These are phyloP conservation scores for Plebejus anna DNA, from an alignment of 2,888 invertebrate species.

Conservation along the genomic window DNA sequence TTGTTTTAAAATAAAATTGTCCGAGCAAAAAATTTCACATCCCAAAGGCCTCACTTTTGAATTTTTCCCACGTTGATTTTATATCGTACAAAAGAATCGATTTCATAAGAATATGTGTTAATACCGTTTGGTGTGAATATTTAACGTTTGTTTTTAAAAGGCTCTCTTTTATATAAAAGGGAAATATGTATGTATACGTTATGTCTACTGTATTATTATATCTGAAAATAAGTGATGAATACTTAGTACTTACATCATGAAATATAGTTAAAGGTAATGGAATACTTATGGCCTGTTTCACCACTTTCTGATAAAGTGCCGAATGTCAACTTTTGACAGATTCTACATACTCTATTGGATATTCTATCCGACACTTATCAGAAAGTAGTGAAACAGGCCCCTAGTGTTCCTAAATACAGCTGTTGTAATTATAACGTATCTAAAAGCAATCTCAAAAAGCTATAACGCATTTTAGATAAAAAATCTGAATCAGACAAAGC, in stretches of 20 bases:
- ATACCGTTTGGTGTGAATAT: not conserved
- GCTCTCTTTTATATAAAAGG: not conserved
- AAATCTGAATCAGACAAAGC: constrained; percentile 6
- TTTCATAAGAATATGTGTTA: not conserved
- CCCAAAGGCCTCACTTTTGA: not conserved
- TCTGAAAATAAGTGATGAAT: too few relatives aligned
- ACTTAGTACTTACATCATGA: too few relatives aligned
- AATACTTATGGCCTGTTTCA: too few relatives aligned
- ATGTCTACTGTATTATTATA: not conserved
- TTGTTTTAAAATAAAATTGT: constrained; percentile 26
- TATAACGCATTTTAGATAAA: not conserved
- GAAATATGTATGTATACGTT: not conserved
- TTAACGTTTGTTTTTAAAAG: not conserved
- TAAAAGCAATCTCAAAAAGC: too few relatives aligned
- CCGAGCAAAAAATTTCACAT: not conserved
- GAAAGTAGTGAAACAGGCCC: too few relatives aligned
- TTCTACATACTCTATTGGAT: too few relatives aligned
- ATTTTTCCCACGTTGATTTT: not conserved
- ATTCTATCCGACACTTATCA: too few relatives aligned
- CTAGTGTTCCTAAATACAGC: too few relatives aligned
- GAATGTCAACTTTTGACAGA: too few relatives aligned
- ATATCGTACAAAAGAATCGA: not conserved
- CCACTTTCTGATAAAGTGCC: too few relatives aligned
- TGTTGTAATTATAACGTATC: too few relatives aligned
- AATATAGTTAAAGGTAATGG: too few relatives aligned